These are phyloP conservation scores for Cichladusa arquata DNA, from an alignment of 2,113 vertebrate species.

Conservation along the genomic window DNA sequence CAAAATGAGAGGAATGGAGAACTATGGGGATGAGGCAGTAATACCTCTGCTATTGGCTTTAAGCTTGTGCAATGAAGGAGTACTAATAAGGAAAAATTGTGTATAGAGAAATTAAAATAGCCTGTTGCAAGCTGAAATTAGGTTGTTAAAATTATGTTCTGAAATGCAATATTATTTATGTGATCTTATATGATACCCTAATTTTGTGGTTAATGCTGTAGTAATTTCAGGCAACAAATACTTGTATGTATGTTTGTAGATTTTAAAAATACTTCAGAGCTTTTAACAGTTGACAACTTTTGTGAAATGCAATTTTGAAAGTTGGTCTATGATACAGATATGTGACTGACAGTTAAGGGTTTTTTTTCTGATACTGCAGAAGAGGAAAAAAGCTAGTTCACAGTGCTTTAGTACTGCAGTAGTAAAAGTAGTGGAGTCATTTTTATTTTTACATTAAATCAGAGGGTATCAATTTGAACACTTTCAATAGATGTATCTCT, in stretches of 20 bases:
- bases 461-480: neutral
- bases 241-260: neutral
- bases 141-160: neutral
- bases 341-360: neutral
- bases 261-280: neutral
- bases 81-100: neutral
- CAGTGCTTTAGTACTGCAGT: neutral
- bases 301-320: neutral
- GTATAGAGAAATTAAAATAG: neutral
- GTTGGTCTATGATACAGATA: neutral
- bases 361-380: neutral
- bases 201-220: neutral
- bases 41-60: neutral
- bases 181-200: neutral
- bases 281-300: neutral
- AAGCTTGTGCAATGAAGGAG: neutral
- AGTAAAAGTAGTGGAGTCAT: neutral
- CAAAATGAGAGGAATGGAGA: neutral
- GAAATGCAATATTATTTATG: neutral
- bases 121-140: neutral
- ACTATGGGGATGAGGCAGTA: neutral
- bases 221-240: neutral
- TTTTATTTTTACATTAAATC: neutral
- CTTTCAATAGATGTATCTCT: neutral
- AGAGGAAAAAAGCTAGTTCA: neutral